Percentiles rank a stretch among this genome's conserved stretches.
Evolutionary conservation across 2,113 vertebrate species (phyloP).

Genomic region (Elanoides forficatus): DNA sequence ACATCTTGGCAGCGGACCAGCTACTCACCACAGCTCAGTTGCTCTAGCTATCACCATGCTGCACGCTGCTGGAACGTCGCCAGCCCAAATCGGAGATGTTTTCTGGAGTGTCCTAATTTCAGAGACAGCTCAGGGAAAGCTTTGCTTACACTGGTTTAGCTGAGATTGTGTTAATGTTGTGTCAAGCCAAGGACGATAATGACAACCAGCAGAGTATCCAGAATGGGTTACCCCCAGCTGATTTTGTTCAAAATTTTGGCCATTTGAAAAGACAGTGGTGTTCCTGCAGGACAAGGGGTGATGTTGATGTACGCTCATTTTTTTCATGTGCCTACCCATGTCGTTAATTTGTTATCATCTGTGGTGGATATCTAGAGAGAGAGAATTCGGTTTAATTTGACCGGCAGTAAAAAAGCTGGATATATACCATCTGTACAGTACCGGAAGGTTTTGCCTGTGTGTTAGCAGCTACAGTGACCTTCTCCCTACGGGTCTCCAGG

Average conservation of each 20-base stretch:
- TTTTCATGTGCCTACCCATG: neutral
- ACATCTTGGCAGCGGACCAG: neutral
- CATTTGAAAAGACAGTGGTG: neutral
- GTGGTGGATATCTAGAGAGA: neutral
- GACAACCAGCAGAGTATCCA: neutral
- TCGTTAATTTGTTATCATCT: neutral
- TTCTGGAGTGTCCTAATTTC: constrained; percentile 15
- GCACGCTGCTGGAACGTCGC: neutral
- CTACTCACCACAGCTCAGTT: neutral
- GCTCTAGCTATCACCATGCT: neutral
- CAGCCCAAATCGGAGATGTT: neutral
- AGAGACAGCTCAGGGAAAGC: neutral
- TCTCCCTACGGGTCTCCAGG: neutral
- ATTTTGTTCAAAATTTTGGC: neutral
- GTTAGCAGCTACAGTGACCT: neutral
- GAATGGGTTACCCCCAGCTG: neutral
- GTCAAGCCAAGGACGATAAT: neutral
- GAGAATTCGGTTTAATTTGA: neutral
- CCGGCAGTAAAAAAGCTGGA: neutral
- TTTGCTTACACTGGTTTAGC: neutral
- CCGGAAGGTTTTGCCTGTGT: neutral
- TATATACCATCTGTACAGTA: neutral
- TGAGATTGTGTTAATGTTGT: neutral
- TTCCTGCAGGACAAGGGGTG: neutral
- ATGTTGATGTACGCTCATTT: neutral